A percentile compares a stretch with the other conserved stretches of the same genome.
phyloP scores from a whole-genome alignment of 2,888 invertebrate genomes.

The Hemicrepidius hirtus region DNA sequence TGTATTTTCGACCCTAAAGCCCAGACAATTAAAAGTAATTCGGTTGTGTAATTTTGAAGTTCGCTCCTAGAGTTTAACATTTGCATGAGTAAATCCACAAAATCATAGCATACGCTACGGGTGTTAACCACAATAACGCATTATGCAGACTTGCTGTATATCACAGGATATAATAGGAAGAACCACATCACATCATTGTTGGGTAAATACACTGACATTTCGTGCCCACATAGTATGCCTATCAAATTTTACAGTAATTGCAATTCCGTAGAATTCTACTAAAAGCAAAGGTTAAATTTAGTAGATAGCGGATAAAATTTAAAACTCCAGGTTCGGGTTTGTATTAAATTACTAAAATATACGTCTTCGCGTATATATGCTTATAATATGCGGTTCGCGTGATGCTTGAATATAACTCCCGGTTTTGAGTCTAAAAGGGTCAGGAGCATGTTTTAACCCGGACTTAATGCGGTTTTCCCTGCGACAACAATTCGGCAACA shows the following conservation, averaged over 20 bases:
- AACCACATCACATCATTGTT: constrained; percentile 7
- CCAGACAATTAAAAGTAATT: too few species aligned
- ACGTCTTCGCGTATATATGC: not conserved
- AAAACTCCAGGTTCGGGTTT: not conserved
- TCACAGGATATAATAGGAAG: not conserved
- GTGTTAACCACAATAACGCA: not conserved
- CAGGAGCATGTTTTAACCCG: constrained; percentile 13
- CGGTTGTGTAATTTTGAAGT: too few species aligned
- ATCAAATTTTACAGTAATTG: not conserved
- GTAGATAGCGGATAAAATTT: not conserved
- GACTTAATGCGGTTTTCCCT: constrained; percentile 39
- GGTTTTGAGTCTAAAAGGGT: constrained; percentile 32
- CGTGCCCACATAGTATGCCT: not conserved
- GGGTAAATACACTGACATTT: constrained; percentile 2
- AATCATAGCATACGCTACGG: not conserved
- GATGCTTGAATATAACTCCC: constrained; percentile 15
- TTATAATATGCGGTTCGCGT: constrained; percentile 8
- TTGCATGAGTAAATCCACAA: not conserved
- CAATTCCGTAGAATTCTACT: not conserved
- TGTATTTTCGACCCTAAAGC: too few species aligned
- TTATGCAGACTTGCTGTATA: not conserved
- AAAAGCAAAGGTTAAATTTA: constrained; percentile 1
- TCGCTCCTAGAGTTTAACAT: too few species aligned
- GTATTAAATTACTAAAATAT: constrained; percentile 21
- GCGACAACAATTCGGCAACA: constrained; percentile 36